Percentiles rank a stretch among this genome's conserved stretches.
Evolutionary conservation across 2,113 vertebrate species (phyloP).

Genomic region (Pachypanchax playfairii): DNA sequence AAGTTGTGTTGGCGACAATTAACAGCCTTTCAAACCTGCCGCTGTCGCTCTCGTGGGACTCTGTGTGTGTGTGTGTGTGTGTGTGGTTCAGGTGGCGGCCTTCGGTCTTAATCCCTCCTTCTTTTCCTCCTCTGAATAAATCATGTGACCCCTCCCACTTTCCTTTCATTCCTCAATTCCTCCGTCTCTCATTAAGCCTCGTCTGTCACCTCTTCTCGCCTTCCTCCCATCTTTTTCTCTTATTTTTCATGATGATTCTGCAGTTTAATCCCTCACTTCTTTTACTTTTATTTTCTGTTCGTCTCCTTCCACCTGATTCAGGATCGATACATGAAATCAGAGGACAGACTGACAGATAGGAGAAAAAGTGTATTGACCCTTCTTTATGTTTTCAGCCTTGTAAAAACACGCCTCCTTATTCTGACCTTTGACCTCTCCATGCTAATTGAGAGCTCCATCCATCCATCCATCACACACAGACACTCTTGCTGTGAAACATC

Average conservation of each 20-base stretch:
- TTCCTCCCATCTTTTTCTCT: not conserved
- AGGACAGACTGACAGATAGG: too few relatives aligned
- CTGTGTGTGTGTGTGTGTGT: conserved; percentile 35
- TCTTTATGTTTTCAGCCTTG: conserved; percentile 50
- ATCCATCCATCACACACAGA: conserved; percentile 2
- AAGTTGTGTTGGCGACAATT: conserved; percentile 97
- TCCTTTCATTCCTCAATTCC: conserved; percentile 74
- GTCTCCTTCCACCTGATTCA: not conserved
- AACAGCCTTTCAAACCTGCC: conserved; percentile 85
- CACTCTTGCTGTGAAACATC: too few relatives aligned
- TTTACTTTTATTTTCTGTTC: not conserved
- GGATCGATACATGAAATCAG: conserved; percentile 26
- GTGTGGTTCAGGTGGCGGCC: conserved; percentile 89
- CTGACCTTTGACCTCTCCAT: conserved; percentile 36
- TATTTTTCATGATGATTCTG: conserved; percentile 19
- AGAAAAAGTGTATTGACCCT: conserved; percentile 20
- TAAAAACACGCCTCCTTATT: conserved; percentile 41
- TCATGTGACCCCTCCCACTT: conserved; percentile 78
- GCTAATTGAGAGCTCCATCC: conserved; percentile 35
- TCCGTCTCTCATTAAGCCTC: conserved; percentile 75
- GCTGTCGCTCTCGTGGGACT: conserved; percentile 69
- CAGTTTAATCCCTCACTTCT: not conserved
- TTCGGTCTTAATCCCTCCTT: conserved; percentile 80
- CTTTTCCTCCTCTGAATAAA: conserved; percentile 77
- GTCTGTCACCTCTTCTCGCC: conserved; percentile 24